Evolutionary conservation across 2,888 invertebrate genomes (phyloP).

Genomic region (Balanococcus diminutus): DNA sequence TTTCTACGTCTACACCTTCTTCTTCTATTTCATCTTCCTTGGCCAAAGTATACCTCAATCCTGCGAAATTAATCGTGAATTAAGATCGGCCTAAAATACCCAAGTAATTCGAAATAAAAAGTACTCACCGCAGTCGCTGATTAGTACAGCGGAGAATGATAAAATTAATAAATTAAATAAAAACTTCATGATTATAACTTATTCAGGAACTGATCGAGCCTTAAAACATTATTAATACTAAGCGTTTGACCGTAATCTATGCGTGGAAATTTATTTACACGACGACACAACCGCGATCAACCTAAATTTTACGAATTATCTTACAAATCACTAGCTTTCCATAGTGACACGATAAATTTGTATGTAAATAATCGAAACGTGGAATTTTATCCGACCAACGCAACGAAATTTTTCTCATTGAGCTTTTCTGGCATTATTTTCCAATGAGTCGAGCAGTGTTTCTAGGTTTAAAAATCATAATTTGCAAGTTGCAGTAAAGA

Average conservation of each 20-base stretch:
- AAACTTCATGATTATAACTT: background rate
- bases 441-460: background rate
- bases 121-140: background rate
- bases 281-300: background rate
- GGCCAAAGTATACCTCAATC: constrained; percentile 13
- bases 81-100: background rate
- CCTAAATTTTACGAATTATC: background rate
- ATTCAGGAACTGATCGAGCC: constrained; percentile 12
- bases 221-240: constrained; percentile 15
- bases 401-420: constrained; percentile 8
- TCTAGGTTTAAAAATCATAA: background rate
- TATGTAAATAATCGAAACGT: constrained; percentile 42
- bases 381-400: constrained; percentile 22
- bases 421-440: constrained; percentile 4
- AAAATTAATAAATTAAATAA: constrained; percentile 26
- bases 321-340: background rate
- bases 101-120: background rate
- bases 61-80: background rate
- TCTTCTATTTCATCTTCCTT: constrained; percentile 65
- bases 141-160: background rate
- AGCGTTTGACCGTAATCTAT: background rate
- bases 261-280: background rate
- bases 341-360: constrained; percentile 39
- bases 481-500: background rate
- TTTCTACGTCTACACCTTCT: constrained; percentile 75